Base-by-base conservation (phyloP, 1,140 invertebrate genomes). In the Cotesia vestalis region DNA sequence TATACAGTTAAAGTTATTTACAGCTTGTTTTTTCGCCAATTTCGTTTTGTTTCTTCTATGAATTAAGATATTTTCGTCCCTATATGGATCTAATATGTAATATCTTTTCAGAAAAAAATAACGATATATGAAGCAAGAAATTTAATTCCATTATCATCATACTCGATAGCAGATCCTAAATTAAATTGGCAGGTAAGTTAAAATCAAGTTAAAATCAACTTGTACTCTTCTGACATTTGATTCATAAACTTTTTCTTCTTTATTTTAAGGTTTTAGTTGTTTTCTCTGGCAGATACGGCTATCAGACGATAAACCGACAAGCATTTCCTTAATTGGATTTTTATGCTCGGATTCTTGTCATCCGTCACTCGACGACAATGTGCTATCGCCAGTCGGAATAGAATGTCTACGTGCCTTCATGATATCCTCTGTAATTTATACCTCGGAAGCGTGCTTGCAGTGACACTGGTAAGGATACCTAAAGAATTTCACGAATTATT, bases 271-370 rank as follows among this genome's bases (percentile, higher is more conserved):
- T 46, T 59, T 46, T 69, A 27, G 3, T 35, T 17, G 4, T 35
- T 57, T 46, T 46, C 20, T n/a, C 67, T 27, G 40, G 38, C n/a
- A 69, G 34, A 51, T 40, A 52, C 66, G 53, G 8, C 52, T 51
- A 38, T 38, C 9, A 52, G 20, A 59, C 20, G 35, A 40, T 35
- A 66, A 72, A 72, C 71, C 63, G 64, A 64, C 75, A 73, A 77
- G 77, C 81, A 77, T 83, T 83, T 82, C 79, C 81, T 84, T 85
- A 85, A 85, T 85, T 84, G 81, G 81, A 85, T 85, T 85, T 84
- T 84, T 82, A 84, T 84, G 81, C 79, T 78, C 66, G 78, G 78
- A 84, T 83, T 83, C 57, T 51, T 34, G n/a, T 40, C 52, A 35
- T 53, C n/a, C 12, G 3, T 36, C 38, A 35, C 57, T 55, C 62